These are phyloP conservation scores for Gallinago stenura DNA, from an alignment of 2,797 vertebrate genomes.

Conservation along the genomic window DNA sequence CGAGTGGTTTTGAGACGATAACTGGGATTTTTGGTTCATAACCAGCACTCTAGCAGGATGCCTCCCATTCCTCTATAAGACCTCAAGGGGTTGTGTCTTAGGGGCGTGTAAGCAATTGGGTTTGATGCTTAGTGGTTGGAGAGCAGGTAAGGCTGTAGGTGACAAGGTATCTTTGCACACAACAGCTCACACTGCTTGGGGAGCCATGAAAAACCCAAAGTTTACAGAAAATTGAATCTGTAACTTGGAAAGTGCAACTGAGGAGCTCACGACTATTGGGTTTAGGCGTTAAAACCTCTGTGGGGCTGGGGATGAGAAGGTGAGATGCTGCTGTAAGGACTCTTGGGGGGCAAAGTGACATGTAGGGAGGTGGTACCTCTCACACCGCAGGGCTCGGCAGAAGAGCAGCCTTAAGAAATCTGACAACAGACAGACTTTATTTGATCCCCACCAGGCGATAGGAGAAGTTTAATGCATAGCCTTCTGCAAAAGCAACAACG, in stretches of 20 bases:
- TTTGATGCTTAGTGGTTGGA: not conserved
- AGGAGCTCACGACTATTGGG: not conserved
- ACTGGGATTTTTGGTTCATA: not conserved
- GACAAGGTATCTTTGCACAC: not conserved
- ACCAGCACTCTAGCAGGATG: not conserved
- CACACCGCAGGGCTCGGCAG: not conserved
- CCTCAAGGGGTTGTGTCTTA: not conserved
- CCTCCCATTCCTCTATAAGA: not conserved
- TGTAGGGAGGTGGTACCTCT: not conserved
- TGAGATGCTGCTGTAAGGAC: not conserved
- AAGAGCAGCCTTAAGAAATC: not conserved
- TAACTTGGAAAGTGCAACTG: not conserved
- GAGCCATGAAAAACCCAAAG: not conserved
- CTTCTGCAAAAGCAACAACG: not conserved
- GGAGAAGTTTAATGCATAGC: not conserved
- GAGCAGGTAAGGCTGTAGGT: not conserved
- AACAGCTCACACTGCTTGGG: fast-evolving
- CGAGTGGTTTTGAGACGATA: not conserved
- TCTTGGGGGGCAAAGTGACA: not conserved
- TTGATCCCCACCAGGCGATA: not conserved
- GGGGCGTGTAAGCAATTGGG: not conserved
- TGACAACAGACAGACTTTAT: not conserved
- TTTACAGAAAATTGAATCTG: not conserved
- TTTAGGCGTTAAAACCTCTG: not conserved
- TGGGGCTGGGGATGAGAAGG: not conserved